Evolutionary conservation across 1,140 invertebrate species (phyloP).

Genomic region (Drosophila sucinea): DNA sequence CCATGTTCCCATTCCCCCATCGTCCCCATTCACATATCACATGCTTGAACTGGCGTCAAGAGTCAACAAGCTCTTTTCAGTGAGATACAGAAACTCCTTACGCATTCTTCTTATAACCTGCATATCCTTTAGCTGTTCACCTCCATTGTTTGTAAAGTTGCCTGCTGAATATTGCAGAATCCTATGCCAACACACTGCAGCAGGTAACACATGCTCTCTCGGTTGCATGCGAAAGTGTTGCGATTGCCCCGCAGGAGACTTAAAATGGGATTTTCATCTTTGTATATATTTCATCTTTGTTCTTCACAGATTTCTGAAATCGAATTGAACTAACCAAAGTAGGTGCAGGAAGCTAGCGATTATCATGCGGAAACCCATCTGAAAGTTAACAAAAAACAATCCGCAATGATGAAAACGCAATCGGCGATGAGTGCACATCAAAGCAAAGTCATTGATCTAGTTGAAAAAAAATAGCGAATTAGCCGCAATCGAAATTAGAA

Average conservation of each 20-base stretch:
- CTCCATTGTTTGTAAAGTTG: not conserved
- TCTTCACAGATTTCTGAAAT: conserved; percentile 42
- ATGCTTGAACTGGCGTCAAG: conserved; percentile 35
- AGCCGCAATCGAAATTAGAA: not conserved
- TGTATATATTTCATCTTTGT: conserved; percentile 13
- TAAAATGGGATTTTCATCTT: conserved; percentile 1
- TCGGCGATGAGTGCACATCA: conserved; percentile 29
- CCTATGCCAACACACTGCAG: conserved; percentile 18
- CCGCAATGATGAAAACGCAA: conserved; percentile 31
- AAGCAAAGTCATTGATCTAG: conserved; percentile 23
- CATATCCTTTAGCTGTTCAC: conserved; percentile 22
- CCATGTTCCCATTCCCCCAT: conserved; percentile 1
- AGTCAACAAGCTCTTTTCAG: conserved; percentile 57
- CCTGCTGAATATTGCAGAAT: conserved; percentile 26
- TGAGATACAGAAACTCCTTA: conserved; percentile 31
- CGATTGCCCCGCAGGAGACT: not conserved
- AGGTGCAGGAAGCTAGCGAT: conserved; percentile 25
- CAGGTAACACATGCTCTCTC: conserved; percentile 21
- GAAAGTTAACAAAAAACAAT: conserved; percentile 34
- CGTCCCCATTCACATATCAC: conserved; percentile 15
- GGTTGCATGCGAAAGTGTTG: conserved; percentile 7
- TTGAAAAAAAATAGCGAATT: not conserved
- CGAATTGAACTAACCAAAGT: conserved; percentile 46
- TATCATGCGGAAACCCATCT: conserved; percentile 41
- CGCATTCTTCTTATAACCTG: not conserved